Conservation (phyloP, 2,113 vertebrate genomes). For the Ornithorhynchus anatinus region DNA sequence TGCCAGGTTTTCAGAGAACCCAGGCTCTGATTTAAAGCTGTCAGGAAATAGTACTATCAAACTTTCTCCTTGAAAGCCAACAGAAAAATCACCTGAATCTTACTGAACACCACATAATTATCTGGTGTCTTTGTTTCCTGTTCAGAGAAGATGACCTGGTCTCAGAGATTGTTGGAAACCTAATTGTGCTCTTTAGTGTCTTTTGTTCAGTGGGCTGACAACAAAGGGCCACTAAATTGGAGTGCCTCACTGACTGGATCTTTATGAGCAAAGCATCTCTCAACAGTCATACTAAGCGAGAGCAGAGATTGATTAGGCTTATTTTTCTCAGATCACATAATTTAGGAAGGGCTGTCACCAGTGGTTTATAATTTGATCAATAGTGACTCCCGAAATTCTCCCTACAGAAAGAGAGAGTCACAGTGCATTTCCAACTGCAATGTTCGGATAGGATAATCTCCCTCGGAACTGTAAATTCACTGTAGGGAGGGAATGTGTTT, state of each 20-base stretch:
- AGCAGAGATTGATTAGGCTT: fast-evolving
- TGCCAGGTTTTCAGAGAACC: too few species aligned
- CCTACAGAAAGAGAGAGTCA: fast-evolving
- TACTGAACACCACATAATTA: too few species aligned
- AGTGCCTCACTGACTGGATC: fast-evolving
- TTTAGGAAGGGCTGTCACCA: fast-evolving
- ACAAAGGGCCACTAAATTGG: fast-evolving
- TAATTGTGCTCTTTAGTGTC: not conserved
- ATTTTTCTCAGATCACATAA: fast-evolving
- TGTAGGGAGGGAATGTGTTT: too few species aligned
- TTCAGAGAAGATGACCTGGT: too few species aligned
- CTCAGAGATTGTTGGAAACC: too few species aligned
- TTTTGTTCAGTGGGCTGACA: fast-evolving
- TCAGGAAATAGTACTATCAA: too few species aligned
- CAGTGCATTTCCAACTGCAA: fast-evolving
- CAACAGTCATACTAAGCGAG: not conserved
- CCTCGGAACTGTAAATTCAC: too few species aligned
- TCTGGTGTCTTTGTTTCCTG: too few species aligned
- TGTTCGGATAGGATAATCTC: fast-evolving
- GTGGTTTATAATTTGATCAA: fast-evolving
- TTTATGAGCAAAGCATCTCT: fast-evolving
- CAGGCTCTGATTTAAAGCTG: too few species aligned
- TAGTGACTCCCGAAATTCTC: fast-evolving
- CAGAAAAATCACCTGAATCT: too few species aligned
- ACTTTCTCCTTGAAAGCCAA: too few species aligned